Evolutionary conservation across 2,797 vertebrate species (phyloP).

Genomic region (Mus spretus): DNA sequence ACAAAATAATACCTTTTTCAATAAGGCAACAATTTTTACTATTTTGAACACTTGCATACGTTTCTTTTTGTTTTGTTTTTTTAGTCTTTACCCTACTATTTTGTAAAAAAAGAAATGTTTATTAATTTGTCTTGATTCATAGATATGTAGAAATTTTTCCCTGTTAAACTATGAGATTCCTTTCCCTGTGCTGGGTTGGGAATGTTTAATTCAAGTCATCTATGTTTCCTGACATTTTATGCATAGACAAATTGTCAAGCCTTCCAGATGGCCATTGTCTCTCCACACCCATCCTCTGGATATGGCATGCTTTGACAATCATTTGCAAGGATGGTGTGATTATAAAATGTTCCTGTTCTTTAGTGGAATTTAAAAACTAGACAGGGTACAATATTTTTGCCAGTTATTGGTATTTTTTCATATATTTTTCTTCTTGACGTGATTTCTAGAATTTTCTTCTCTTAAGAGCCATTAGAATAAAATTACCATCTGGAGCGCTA

Average conservation of each 20-base stretch:
- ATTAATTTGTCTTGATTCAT: conserved; percentile 17
- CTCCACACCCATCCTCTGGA: neutral
- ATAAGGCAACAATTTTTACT: neutral
- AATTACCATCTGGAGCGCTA: neutral
- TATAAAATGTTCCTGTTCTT: neutral
- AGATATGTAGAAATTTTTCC: neutral
- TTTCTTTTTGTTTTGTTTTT: no score
- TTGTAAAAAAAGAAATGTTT: conserved; percentile 30
- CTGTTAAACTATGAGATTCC: neutral
- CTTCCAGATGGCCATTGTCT: neutral
- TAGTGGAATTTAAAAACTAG: conserved; percentile 43
- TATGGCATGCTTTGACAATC: neutral
- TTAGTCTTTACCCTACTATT: neutral
- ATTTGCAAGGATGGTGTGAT: neutral
- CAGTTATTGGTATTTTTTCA: neutral
- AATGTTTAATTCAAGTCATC: conserved; percentile 24
- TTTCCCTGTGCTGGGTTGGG: neutral
- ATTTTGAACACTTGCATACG: neutral
- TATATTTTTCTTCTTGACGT: conserved; percentile 32
- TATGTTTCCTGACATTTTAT: neutral
- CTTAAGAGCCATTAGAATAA: conserved; percentile 17
- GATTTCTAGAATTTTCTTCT: conserved; percentile 46
- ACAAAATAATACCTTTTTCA: neutral
- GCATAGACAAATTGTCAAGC: neutral
- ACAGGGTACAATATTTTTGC: neutral